Percentiles rank a stretch among this genome's conserved stretches.
phyloP scores from a whole-genome alignment of 2,888 invertebrate species.

The Petrolisthes manimaculis region DNA sequence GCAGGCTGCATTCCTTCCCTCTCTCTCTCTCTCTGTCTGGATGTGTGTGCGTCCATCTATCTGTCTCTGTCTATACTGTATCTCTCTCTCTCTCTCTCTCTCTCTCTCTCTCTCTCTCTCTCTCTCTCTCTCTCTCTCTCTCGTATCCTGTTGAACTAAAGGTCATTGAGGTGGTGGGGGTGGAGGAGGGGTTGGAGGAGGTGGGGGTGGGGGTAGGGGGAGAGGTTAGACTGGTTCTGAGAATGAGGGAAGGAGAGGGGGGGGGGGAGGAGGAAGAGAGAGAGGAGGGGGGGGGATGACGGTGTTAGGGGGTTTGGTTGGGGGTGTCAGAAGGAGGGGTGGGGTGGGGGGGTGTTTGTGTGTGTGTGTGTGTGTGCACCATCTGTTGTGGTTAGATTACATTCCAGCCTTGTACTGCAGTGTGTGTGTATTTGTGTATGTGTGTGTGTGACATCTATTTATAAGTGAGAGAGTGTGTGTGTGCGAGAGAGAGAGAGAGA shows the following conservation, averaged over 20 bases:
- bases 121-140: background rate
- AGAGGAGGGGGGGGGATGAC: background rate
- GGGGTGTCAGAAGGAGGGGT: background rate
- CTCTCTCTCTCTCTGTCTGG: background rate
- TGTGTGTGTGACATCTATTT: too few species aligned
- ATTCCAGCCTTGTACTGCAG: too few species aligned
- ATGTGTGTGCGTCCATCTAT: too few species aligned
- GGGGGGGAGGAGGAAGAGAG: background rate
- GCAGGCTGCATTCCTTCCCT: too few species aligned
- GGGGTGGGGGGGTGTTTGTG: too few species aligned
- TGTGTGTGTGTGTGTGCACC: too few species aligned
- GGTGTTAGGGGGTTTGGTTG: background rate
- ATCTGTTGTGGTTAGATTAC: too few species aligned
- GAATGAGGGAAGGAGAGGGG: background rate
- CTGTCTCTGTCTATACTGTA: too few species aligned
- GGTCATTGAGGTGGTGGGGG: background rate
- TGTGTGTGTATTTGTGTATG: too few species aligned
- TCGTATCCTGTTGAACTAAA: too few species aligned
- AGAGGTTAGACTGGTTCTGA: background rate
- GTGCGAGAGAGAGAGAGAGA: background rate
- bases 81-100: slow-evolving; percentile 28
- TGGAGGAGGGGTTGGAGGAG: background rate
- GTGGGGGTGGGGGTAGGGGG: background rate
- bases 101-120: background rate
- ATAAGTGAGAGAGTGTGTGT: too few species aligned